These are phyloP conservation scores for Caenorhabditis remanei DNA, from an alignment of 1,140 invertebrate species.

Conservation along the genomic window DNA sequence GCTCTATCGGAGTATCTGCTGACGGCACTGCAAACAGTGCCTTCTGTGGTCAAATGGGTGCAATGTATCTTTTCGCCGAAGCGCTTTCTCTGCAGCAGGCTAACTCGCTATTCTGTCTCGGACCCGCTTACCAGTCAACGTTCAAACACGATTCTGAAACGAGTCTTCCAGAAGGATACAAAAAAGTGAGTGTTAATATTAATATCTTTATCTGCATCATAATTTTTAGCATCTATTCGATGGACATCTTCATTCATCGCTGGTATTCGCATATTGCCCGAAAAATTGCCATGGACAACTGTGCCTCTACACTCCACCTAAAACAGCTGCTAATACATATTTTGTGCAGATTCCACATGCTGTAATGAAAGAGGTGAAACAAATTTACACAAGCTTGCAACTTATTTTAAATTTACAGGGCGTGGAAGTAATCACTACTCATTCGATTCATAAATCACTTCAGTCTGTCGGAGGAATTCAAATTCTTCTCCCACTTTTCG, in stretches of 20 bases:
- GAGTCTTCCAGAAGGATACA: slow-evolving; percentile 76
- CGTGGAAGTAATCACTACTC: slow-evolving; percentile 97
- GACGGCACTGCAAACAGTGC: slow-evolving; percentile 81
- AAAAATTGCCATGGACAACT: slow-evolving; percentile 96
- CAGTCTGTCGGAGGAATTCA: slow-evolving; percentile 99
- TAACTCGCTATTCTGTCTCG: slow-evolving; percentile 77
- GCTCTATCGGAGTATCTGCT: slow-evolving; percentile 88
- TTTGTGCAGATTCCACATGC: slow-evolving; percentile 99
- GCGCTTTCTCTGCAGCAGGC: slow-evolving; percentile 88
- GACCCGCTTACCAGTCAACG: slow-evolving; percentile 74
- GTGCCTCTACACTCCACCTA: slow-evolving; percentile 92
- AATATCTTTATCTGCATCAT: background rate
- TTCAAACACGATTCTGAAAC: slow-evolving; percentile 77
- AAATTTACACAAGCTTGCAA: slow-evolving; percentile 27
- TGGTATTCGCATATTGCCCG: slow-evolving; percentile 99
- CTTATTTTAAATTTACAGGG: slow-evolving; percentile 82
- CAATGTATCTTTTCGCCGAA: slow-evolving; percentile 97
- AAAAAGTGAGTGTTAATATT: slow-evolving; percentile 66
- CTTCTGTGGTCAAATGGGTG: slow-evolving; percentile 99
- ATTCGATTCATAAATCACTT: slow-evolving; percentile 97
- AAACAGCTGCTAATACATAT: slow-evolving; percentile 91
- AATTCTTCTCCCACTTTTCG: slow-evolving; percentile 96
- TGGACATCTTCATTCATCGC: slow-evolving; percentile 92
- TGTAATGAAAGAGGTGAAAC: slow-evolving; percentile 89
- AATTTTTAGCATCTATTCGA: slow-evolving; percentile 91